phyloP scores from a whole-genome alignment of 2,888 invertebrate genomes.

The Trileptium ribeirensis region DNA sequence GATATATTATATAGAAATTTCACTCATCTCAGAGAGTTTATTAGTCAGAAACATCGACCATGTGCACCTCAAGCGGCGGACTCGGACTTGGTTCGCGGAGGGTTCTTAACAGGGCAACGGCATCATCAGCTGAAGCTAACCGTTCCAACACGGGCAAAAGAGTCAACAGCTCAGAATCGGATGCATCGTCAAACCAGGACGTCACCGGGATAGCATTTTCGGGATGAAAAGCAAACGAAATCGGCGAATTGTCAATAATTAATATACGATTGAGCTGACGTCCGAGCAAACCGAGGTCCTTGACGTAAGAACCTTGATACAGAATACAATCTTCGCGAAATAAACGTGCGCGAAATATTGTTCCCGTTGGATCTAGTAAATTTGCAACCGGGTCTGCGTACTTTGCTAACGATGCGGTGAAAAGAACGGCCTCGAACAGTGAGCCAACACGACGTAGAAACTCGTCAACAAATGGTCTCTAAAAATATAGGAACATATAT shows the following conservation, averaged over 20 bases:
- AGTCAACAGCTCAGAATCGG: constrained; percentile 88
- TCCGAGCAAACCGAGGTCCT: constrained; percentile 89
- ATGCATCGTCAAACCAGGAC: constrained; percentile 98
- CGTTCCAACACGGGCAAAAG: constrained; percentile 94
- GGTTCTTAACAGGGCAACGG: neutral
- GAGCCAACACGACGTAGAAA: constrained; percentile 93
- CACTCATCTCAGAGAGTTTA: no score
- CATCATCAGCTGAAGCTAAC: constrained; percentile 54
- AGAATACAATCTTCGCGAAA: constrained; percentile 98
- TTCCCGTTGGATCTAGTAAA: constrained; percentile 90
- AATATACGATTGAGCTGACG: constrained; percentile 88
- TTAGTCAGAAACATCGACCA: neutral
- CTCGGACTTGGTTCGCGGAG: constrained; percentile 4
- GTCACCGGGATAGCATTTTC: constrained; percentile 97
- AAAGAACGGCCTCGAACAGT: constrained; percentile 92
- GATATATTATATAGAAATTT: no score
- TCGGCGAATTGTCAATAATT: constrained; percentile 97
- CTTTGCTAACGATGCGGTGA: constrained; percentile 95
- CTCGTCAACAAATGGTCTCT: constrained; percentile 92
- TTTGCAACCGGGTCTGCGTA: constrained; percentile 98
- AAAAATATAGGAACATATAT: constrained; percentile 26
- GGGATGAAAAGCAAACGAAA: constrained; percentile 98
- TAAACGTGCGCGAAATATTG: constrained; percentile 62
- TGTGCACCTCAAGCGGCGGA: neutral
- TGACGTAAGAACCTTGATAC: constrained; percentile 96